Conservation (phyloP, 2,113 vertebrate species). For the Paramisgurnus dabryanus region DNA sequence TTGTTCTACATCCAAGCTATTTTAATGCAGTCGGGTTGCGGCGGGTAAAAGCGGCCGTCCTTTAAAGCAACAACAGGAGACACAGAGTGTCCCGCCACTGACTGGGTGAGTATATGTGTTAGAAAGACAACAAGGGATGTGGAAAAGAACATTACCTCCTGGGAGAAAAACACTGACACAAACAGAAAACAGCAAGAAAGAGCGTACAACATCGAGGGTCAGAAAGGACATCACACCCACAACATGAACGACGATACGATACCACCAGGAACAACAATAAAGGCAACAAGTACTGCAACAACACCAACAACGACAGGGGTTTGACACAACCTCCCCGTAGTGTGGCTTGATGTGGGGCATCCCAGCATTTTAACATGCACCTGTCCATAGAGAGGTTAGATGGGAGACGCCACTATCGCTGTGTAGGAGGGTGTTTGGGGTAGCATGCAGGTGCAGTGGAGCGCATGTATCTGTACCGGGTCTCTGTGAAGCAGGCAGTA, state of each 20-base stretch:
- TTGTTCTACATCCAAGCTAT: background rate
- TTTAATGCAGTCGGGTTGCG: slow-evolving; percentile 36
- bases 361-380: slow-evolving; percentile 97
- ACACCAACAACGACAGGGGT: slow-evolving; percentile 79
- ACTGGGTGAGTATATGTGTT: slow-evolving; percentile 44
- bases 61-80: slow-evolving; percentile 36
- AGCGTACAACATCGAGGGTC: slow-evolving; percentile 59
- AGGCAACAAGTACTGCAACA: slow-evolving; percentile 67
- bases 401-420: slow-evolving; percentile 78
- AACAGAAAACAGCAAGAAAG: slow-evolving; percentile 55
- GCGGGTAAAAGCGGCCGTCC: slow-evolving; percentile 34
- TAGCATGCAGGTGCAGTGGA: slow-evolving; percentile 83
- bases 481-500: slow-evolving; percentile 82
- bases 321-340: slow-evolving; percentile 92
- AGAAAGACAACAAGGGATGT: slow-evolving; percentile 52
- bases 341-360: slow-evolving; percentile 99
- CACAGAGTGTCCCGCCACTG: slow-evolving; percentile 42
- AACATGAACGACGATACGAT: slow-evolving; percentile 73
- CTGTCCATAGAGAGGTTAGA: slow-evolving; percentile 83
- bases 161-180: slow-evolving; percentile 53
- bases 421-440: slow-evolving; percentile 59
- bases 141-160: slow-evolving; percentile 57
- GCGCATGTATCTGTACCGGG: slow-evolving; percentile 78
- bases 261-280: slow-evolving; percentile 74
- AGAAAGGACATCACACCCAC: slow-evolving; percentile 57